Evolutionary conservation across 2,797 vertebrate species (phyloP), one percentile per base, ranked within the genome.

Genomic region (Antrozous pallidus): DNA sequence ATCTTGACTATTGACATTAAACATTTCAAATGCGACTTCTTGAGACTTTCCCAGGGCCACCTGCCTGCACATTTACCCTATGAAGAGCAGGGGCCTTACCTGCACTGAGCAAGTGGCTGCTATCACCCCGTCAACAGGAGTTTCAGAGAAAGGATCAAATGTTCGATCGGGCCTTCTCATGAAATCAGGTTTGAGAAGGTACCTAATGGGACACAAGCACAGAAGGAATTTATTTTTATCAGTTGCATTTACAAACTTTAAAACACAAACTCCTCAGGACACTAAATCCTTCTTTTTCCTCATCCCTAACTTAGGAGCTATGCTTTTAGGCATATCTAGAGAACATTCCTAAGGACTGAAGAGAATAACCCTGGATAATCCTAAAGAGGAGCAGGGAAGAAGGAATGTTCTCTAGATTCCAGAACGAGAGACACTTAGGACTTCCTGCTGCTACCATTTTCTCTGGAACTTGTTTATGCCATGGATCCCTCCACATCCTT

Each of bases 121-220:
- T 81, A 99, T 99, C 24, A 99, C 99, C 51, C 99, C 99, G 36
- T 99, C 99, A 86, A 99, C 99, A 13, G 99, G 99, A 0, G 99
- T 99, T 98, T 99, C 99, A 80, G 99, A 99, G 98, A 99, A 99
- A 0, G 99, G 99, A 96, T 99, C 99, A 92, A 99, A 99, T 4
- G 99, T 99, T 94, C 99, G 97, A 97, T 99, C 99, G 0, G 99
- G 99, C 26, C 99, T 98, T 6, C 99, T 98, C 99, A 99, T 99
- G 97, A 99, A 99, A 97, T 99, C 99, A 8, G 99, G 99, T 96
- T 99, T 99, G 78, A 99, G 98, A 24, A 98, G 97, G 77, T 98
- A 98, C 81, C 98, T 98, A 94, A 79, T 18, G 49, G 54, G 42
- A 79, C 36, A 90, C 58, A 93, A 69, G 36, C n/a, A 93, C 0